These are phyloP conservation scores for Semnornis frantzii DNA, from an alignment of 2,113 vertebrate species.

Conservation along the genomic window DNA sequence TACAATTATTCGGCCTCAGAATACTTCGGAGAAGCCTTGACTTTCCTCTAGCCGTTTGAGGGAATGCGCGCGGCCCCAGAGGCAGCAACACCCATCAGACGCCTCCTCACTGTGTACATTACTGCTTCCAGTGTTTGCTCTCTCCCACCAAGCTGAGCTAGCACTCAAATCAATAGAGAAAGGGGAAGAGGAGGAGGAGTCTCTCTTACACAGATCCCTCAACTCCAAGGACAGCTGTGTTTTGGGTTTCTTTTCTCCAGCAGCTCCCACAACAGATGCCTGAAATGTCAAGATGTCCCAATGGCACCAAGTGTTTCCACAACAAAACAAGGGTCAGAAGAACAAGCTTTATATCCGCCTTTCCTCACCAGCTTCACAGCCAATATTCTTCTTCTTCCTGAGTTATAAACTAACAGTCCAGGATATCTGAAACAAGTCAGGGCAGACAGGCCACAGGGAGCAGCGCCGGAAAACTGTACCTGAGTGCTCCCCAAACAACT, in stretches of 20 bases:
- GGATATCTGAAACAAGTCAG: neutral
- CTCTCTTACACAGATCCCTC: neutral
- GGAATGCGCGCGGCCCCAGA: neutral
- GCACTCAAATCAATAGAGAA: neutral
- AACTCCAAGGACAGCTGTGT: neutral
- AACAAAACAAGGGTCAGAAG: neutral
- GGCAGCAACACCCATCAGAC: neutral
- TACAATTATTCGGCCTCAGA: neutral
- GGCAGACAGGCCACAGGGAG: neutral
- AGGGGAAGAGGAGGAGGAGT: neutral
- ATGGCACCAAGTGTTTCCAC: neutral
- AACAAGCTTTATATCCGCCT: neutral
- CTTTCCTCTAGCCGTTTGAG: neutral
- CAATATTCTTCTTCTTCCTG: rapidly evolving
- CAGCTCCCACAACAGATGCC: constrained; percentile 16
- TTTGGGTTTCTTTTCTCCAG: constrained; percentile 16
- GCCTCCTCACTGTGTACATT: rapidly evolving
- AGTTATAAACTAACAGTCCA: neutral
- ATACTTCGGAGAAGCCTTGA: rapidly evolving
- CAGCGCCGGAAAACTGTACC: rapidly evolving
- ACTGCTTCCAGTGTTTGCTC: neutral
- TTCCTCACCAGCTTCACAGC: neutral
- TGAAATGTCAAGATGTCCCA: neutral
- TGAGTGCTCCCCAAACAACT: neutral
- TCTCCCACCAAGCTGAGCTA: neutral